phyloP scores from a whole-genome alignment of 1,140 invertebrate genomes.

The Drosophila albomicans region DNA sequence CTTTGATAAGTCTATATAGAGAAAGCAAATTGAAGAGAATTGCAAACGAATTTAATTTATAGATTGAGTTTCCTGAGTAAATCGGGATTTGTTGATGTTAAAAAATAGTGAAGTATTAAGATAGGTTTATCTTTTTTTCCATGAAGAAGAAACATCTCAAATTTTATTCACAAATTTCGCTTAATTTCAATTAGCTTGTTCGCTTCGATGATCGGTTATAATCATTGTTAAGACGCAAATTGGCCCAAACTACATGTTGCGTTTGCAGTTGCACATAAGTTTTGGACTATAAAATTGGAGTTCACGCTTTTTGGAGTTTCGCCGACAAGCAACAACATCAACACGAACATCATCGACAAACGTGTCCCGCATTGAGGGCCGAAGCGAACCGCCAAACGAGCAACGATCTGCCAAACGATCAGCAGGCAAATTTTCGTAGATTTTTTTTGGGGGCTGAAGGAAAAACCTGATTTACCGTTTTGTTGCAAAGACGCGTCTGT shows the following conservation, averaged over 20 bases:
- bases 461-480: constrained; percentile 81
- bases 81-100: too few species aligned
- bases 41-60: too few species aligned
- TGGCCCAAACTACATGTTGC: constrained; percentile 17
- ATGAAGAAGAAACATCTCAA: not conserved
- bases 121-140: not conserved
- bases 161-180: not conserved
- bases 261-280: constrained; percentile 13
- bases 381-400: constrained; percentile 24
- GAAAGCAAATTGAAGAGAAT: too few species aligned
- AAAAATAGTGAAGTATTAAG: too few species aligned
- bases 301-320: constrained; percentile 34
- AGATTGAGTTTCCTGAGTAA: too few species aligned
- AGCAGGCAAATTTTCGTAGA: constrained; percentile 60
- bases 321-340: constrained; percentile 15
- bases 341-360: constrained; percentile 12
- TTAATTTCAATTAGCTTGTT: constrained; percentile 35
- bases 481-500: constrained; percentile 50
- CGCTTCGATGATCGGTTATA: not conserved
- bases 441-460: constrained; percentile 54
- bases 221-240: constrained; percentile 32
- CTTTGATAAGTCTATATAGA: not conserved
- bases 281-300: constrained; percentile 17
- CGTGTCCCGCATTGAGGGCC: constrained; percentile 15
- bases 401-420: constrained; percentile 65